Conservation (phyloP, 2,888 invertebrate species). For the Mimachlamys varia region DNA sequence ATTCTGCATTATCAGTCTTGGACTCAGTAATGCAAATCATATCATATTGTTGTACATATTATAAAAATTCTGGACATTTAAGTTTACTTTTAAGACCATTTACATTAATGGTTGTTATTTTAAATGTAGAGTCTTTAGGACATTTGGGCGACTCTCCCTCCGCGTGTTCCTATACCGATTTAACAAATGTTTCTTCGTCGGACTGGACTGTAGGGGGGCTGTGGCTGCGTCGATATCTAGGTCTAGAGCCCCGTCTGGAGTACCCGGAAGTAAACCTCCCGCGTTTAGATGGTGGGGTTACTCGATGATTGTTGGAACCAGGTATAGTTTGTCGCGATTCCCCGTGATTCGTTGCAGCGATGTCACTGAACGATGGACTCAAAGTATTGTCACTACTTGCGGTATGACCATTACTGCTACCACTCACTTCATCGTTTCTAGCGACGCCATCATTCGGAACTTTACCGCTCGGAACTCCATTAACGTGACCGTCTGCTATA, state of each 20-base stretch:
- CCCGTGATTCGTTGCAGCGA: neutral
- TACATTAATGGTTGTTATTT: neutral
- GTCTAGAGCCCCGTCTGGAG: too few species aligned
- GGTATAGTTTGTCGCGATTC: neutral
- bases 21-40: slow-evolving; percentile 25
- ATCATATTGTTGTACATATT: neutral
- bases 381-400: too few species aligned
- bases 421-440: too few species aligned
- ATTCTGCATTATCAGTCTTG: neutral
- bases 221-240: neutral
- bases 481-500: neutral
- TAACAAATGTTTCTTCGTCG: neutral
- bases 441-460: neutral
- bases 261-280: neutral
- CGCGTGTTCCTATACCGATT: neutral
- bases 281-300: neutral
- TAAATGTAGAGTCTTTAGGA: neutral
- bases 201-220: neutral
- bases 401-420: too few species aligned
- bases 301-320: neutral
- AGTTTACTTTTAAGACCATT: neutral
- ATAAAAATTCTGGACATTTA: slow-evolving; percentile 32
- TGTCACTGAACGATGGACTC: neutral
- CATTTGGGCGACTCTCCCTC: neutral
- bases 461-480: neutral